Evolutionary conservation across 2,797 vertebrate species (phyloP), one percentile per base, ranked within the genome.

Genomic region (Capromys pilorides): DNA sequence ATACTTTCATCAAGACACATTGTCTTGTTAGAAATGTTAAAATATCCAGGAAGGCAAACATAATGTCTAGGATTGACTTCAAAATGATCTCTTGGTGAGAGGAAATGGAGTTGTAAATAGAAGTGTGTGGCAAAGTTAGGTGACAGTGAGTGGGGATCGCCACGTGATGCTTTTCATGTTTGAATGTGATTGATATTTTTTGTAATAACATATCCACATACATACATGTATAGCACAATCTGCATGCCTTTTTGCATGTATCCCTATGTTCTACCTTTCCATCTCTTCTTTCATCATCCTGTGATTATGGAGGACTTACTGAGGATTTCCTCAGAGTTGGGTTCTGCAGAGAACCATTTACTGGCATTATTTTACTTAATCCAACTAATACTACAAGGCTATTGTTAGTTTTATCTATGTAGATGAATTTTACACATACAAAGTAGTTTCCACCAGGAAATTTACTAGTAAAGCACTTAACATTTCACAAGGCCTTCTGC

Each of bases 401-500:
- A 61, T 69, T 61, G 28, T 84, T 84, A 31, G 18, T 85, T 75
- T 36, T 14, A 41, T 18, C 90, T 66, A 41, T 86, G 41, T 61
- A 92, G 45, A 21, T 78, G 16, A 83, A 28, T 78, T 90, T 64
- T 83, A 69, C 24, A 54, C 28, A 51, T 21, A 71, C 62, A 75
- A 91, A 87, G 13, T 36, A 79, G 69, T 16, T 81, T 86, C 61
- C 9, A 54, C 59, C 33, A 41, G 19, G 41, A 4, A 86, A 95
- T 66, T 95, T 85, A 86, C 67, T 62, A 86, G 73, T 83, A 45
- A 86, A 92, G 36, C 3, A n/a, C 51, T 71, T 90, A 28, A 59
- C 9, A 84, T 91, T 91, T 96, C 49, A 54, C 59, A 87, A 82
- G 9, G 2, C 83, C 13, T 87, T 79, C 28, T 33, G 12, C 71